Evolutionary conservation across 1,140 invertebrate species (phyloP).

Genomic region (Sminthurides bifidus): DNA sequence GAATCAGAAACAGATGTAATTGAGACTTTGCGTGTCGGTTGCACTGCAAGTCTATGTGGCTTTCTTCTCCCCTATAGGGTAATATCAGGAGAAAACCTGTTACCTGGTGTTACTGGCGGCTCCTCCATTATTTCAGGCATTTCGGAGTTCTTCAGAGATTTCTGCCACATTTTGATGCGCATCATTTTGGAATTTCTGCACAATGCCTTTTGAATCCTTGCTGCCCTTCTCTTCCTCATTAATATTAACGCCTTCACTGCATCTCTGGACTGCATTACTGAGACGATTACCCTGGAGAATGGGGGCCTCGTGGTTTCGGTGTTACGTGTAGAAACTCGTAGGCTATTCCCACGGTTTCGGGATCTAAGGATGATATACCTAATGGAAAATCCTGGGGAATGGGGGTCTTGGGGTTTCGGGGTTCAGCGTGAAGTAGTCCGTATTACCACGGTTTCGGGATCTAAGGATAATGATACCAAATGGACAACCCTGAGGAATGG

Average conservation of each 20-base stretch:
- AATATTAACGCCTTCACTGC: background rate
- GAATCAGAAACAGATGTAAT: background rate
- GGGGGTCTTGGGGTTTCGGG: too few relatives aligned
- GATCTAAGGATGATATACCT: too few relatives aligned
- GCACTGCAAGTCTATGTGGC: background rate
- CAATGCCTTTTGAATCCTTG: background rate
- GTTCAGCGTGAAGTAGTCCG: conserved; percentile 82
- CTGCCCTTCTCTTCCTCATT: background rate
- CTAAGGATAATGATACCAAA: too few relatives aligned
- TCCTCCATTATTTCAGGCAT: too few relatives aligned
- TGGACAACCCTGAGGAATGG: too few relatives aligned
- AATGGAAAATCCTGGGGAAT: background rate
- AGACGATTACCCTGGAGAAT: conserved; percentile 38
- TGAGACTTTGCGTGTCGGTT: background rate
- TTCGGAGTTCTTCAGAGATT: background rate
- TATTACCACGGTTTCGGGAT: too few relatives aligned
- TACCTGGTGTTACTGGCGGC: background rate
- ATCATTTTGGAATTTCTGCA: conserved; percentile 2
- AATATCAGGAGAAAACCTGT: conserved; percentile 2
- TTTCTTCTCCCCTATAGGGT: background rate
- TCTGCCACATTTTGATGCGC: conserved; percentile 6
- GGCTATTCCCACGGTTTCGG: conserved; percentile 67
- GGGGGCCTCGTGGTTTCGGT: background rate
- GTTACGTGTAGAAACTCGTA: conserved; percentile 80
- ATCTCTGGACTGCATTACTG: too few relatives aligned